Base-by-base conservation (phyloP, 2,888 invertebrate species). In the Drosophila nr. perissopoda region DNA sequence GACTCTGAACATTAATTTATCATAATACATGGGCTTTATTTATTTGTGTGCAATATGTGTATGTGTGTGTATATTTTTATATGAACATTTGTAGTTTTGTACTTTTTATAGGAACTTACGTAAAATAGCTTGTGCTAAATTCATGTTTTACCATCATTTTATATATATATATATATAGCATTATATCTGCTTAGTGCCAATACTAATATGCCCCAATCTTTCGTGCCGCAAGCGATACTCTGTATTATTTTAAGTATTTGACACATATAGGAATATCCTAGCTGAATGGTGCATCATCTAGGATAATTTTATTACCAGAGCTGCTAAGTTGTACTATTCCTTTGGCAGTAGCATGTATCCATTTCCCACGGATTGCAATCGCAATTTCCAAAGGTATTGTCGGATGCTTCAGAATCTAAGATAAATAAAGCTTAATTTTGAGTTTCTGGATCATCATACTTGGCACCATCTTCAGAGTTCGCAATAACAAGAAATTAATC, bases 61-160 rank as follows among this genome's bases (percentile, higher is more conserved):
- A n/a, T 40, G 4, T 40, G 10, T 69, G 60, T 79, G 58, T 82
- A 78, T 87, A 84, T 83, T 84, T 84, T 84, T 84, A 87, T 87
- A 87, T 83, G 80, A 84, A 84, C 78, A 87, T 78, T 84, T 86
- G 87, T 82, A 83, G 82, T 86, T 87, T 86, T 87, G 83, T 85
- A 87, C 88, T 83, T 87, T 85, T 86, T 85, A 82, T 86, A 86
- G 82, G 83, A 76, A 78, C 86, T 83, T 87, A 85, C 70, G 71
- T 82, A 57, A 82, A 76, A 65, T 80, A 84, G 61, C 76, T 80
- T 83, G 79, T 82, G 80, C 83, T 8, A 8, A 31, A 2, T 31
- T 31, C 31, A 8, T 8, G 31, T 31, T 31, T 29, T 29, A 29
- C 29, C 29, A 29, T 7, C 29, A 29, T 29, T 29, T 29, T 29